Conservation (phyloP, 2,888 invertebrate species). For the Tinea trinotella region DNA sequence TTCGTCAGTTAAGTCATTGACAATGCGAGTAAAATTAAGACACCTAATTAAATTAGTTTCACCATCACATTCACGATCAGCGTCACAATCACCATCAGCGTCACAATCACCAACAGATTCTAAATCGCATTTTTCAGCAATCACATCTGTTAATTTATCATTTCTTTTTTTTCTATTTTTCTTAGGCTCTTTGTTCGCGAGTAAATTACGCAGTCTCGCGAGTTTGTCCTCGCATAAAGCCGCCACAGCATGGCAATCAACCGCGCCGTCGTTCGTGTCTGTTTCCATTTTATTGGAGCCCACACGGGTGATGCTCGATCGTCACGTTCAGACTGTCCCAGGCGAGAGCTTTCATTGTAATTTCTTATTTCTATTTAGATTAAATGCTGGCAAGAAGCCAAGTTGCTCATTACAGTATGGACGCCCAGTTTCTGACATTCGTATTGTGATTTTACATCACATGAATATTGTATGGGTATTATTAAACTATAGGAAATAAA, state of each 20-base stretch:
- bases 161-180: conserved; percentile 25
- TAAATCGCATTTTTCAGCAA: conserved; percentile 27
- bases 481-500: too few species aligned
- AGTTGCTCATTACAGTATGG: not conserved
- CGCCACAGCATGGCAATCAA: conserved; percentile 39
- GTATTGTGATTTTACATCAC: too few species aligned
- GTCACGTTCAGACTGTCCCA: not conserved
- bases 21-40: conserved; percentile 34
- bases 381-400: not conserved
- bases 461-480: too few species aligned
- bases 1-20: conserved; percentile 52
- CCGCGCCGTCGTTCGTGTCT: conserved; percentile 8
- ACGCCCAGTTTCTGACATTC: too few species aligned
- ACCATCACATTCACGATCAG: not conserved
- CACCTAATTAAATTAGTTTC: not conserved
- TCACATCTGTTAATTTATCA: conserved; percentile 55
- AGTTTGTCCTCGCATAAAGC: conserved; percentile 50
- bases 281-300: not conserved
- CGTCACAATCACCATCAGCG: conserved; percentile 7
- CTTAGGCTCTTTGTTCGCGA: conserved; percentile 32
- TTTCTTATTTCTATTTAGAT: not conserved
- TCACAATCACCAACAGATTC: conserved; percentile 28
- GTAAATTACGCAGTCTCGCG: conserved; percentile 39
- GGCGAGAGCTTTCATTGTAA: not conserved
- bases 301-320: not conserved